A percentile compares a stretch with the other conserved stretches of the same genome.
Conservation (phyloP, 2,113 vertebrate species). For the Silurus glanis region DNA sequence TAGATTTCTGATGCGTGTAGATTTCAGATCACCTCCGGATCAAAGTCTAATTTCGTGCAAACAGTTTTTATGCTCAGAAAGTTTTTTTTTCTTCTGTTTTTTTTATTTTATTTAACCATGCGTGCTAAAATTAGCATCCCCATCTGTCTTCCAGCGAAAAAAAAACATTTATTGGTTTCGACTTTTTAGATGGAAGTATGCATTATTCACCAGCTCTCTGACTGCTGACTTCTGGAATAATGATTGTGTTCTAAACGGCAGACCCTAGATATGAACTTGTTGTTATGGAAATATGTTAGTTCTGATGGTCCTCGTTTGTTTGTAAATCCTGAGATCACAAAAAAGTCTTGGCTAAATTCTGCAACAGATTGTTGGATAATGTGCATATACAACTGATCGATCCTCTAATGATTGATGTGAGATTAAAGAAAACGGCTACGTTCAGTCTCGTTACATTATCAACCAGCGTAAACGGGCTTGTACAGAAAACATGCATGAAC, state of each 20-base stretch:
- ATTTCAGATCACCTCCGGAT: neutral
- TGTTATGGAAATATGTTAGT: neutral
- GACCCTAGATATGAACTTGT: neutral
- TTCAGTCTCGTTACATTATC: neutral
- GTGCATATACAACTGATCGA: neutral
- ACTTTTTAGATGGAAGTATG: constrained; percentile 13
- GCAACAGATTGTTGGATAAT: neutral
- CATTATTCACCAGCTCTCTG: constrained; percentile 43
- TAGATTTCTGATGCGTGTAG: constrained; percentile 1
- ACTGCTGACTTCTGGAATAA: neutral
- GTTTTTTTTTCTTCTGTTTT: neutral
- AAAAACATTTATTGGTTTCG: neutral
- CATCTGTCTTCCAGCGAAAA: constrained; percentile 31
- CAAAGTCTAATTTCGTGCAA: neutral
- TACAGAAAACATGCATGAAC: neutral
- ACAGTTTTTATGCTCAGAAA: neutral
- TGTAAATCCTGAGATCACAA: too few species aligned
- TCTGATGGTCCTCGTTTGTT: too few species aligned
- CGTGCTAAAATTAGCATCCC: constrained; percentile 27
- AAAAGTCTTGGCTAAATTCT: too few species aligned
- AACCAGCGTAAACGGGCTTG: neutral
- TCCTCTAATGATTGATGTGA: neutral
- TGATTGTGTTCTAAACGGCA: neutral
- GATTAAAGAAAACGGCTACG: neutral
- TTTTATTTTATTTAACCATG: constrained; percentile 13